Base-by-base conservation (phyloP, 2,888 invertebrate genomes). In the Junonia oenone region DNA sequence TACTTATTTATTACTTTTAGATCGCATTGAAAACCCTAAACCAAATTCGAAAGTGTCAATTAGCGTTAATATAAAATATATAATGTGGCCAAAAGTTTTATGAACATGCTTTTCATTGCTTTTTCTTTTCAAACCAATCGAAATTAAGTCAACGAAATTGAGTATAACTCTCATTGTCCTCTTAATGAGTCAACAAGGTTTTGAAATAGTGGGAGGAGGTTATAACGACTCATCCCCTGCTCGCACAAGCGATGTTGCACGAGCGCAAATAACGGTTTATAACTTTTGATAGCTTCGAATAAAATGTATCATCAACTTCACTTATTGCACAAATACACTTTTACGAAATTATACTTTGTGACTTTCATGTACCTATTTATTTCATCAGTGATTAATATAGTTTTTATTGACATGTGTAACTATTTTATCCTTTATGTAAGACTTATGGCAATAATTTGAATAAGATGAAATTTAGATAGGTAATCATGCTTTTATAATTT, bases 251-350 rank as follows among this genome's bases (percentile, higher is more conserved):
- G 11, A 38, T 51, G 56, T 22, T 26, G 56, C 63, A 67, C 70
- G 65, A 64, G 73, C 73, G 73, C 77, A 75, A 65, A 68, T 88
- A 88, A 88, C 88, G 88, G 89, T 85, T 77, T 68, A 72, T 70
- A 80, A 81, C 73, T 86, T 85, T 84, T 81, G 67, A 76, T 80
- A 47, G 5, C 13, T 47, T 26, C 37, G 8, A 48, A 46, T 40
- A 19, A 40, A 40, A 19, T 40, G 2, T n/a, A 38, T 38, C 75
- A 71, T 66, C 71, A 66, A 65, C 63, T 67, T 68, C 67, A 65
- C 63, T 68, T 71, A 26, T 26, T 67, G 19, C 43, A 43, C 38
- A 26, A 22, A 45, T 1, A 40, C 26, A 26, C 1, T 11, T n/a
- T 27, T 8, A 17, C 2, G 11, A 50, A 40, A 15, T 29, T 13